These are phyloP conservation scores for Drosophila flavopinicola DNA, from an alignment of 2,888 invertebrate genomes.

Conservation along the genomic window DNA sequence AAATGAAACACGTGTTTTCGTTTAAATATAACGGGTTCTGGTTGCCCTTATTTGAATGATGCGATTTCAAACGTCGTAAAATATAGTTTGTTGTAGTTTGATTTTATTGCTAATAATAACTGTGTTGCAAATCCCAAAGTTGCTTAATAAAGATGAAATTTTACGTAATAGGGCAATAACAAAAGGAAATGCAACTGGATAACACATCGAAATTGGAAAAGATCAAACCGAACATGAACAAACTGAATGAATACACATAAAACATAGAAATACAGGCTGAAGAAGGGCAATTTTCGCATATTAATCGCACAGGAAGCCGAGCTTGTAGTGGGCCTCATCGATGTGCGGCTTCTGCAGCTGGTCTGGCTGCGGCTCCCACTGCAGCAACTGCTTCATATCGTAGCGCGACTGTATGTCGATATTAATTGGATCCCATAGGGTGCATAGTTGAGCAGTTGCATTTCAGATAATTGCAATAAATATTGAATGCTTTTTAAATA, in stretches of 20 bases:
- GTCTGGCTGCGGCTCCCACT: slow-evolving; percentile 3
- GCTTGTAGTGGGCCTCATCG: neutral
- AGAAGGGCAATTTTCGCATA: neutral
- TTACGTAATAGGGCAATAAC: neutral
- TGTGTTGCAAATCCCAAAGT: slow-evolving; percentile 18
- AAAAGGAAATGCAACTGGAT: slow-evolving; percentile 23
- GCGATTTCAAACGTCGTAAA: no score
- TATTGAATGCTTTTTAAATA: no score
- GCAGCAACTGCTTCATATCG: no score
- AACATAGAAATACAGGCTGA: neutral
- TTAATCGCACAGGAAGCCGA: slow-evolving; percentile 32
- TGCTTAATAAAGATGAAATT: slow-evolving; percentile 1
- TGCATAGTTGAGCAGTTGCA: no score
- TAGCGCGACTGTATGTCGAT: no score
- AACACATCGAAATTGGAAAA: neutral
- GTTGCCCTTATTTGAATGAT: no score
- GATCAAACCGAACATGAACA: slow-evolving; percentile 16
- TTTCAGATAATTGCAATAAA: no score
- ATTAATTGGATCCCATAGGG: no score
- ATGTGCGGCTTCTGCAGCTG: slow-evolving; percentile 21
- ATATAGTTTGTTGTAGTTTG: slow-evolving; percentile 9
- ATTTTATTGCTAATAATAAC: slow-evolving; percentile 22
- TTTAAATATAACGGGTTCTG: no score
- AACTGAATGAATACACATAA: slow-evolving; percentile 23
- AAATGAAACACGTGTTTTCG: no score